These are phyloP conservation scores for Phragmatobia fuliginosa DNA, from an alignment of 2,888 invertebrate species.

Conservation along the genomic window DNA sequence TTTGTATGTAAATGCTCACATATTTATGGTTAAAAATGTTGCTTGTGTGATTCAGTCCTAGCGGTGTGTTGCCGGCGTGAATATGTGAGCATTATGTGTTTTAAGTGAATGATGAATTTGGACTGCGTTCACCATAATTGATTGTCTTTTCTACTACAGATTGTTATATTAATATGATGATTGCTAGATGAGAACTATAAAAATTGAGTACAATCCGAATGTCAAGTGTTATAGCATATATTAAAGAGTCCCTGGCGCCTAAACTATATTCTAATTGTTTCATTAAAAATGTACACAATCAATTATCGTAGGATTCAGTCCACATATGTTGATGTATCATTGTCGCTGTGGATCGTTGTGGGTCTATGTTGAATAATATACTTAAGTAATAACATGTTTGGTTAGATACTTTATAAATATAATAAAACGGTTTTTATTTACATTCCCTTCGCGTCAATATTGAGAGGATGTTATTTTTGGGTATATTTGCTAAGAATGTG, in stretches of 20 bases:
- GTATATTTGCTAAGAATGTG: constrained; percentile 41
- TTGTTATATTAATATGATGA: too few species aligned
- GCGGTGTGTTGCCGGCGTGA: neutral
- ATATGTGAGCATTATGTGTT: constrained; percentile 50
- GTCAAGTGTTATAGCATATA: neutral
- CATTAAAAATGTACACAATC: neutral
- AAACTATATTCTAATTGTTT: neutral
- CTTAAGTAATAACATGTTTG: constrained; percentile 28
- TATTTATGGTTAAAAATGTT: constrained; percentile 37
- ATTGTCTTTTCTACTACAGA: too few species aligned
- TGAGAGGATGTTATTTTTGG: constrained; percentile 31
- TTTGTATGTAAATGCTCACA: constrained; percentile 52
- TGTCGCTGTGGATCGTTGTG: constrained; percentile 32
- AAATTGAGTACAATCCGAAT: neutral
- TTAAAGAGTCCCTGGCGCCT: neutral
- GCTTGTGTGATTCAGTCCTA: constrained; percentile 34
- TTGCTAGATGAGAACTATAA: neutral
- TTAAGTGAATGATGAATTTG: constrained; percentile 26
- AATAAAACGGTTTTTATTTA: constrained; percentile 37
- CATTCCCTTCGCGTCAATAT: constrained; percentile 45
- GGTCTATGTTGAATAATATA: constrained; percentile 32
- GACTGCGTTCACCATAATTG: constrained; percentile 22
- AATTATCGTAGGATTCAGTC: constrained; percentile 26
- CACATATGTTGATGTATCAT: constrained; percentile 29
- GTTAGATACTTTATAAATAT: constrained; percentile 34